Base-by-base conservation (phyloP, 2,113 vertebrate species). In the Salvator merianae region DNA sequence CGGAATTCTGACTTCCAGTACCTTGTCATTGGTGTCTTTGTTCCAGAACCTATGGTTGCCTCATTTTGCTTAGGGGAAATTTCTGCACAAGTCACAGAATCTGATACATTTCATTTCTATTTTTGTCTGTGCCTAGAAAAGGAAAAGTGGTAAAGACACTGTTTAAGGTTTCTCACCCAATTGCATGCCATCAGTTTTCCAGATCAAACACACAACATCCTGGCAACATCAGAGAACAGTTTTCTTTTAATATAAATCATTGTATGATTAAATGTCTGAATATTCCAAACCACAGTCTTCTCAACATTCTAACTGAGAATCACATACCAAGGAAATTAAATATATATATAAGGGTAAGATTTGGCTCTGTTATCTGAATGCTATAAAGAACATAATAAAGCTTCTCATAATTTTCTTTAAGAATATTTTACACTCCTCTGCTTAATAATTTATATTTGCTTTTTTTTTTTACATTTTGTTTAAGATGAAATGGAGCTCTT, bases 241-340 rank as follows among this genome's bases (percentile, higher is more conserved):
- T 86, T 88, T 55, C 83, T 93, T 20, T 89, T 94, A 82, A 87
- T 89, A 85, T 32, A 89, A 83, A 85, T 88, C 85, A 68, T 81
- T 69, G 73, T 85, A 84, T 91, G 91, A 72, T 71, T 91, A 92
- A 92, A 88, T 2, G 18, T 84, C 0, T 7, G 85, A 1, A 2
- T 86, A 79, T 92, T 95, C 90, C 93, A 94, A 92, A 92, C 92
- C 91, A 89, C 86, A 87, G 88, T 73, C 90, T 84, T 95, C 84
- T 88, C 93, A 91, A 87, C 80, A 72, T 87, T 77, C 84, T 92
- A 43, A 77, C 69, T n/a, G 88, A 65, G 84, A 84, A 94, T 94
- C 95, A 95, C 91, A 94, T 91, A 88, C 83, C 88, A 84, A 92
- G 91, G 81, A 93, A 93, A 90, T 80, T 90, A 55, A 3, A 55